phyloP scores from a whole-genome alignment of 2,113 vertebrate genomes.

The Mastomys coucha region DNA sequence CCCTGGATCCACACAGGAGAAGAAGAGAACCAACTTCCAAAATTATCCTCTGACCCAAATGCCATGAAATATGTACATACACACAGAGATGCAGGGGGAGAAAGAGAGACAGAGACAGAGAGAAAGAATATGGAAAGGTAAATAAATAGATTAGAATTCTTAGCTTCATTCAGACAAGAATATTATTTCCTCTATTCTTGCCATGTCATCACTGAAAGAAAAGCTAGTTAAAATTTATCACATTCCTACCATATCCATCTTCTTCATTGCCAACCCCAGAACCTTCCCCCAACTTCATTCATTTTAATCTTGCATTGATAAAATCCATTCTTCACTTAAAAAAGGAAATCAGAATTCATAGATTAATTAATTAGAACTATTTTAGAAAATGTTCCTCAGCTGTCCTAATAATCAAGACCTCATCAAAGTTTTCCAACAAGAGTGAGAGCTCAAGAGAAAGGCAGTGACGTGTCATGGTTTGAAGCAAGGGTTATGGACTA shows the following conservation, averaged over 20 bases:
- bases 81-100: neutral
- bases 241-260: neutral
- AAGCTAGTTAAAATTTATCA: neutral
- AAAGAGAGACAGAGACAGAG: neutral
- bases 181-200: neutral
- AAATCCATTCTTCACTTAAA: neutral
- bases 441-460: neutral
- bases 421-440: conserved; percentile 20
- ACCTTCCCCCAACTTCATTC: neutral
- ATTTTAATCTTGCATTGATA: neutral
- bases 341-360: neutral
- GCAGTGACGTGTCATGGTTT: too few relatives aligned
- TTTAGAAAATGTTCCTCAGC: conserved; percentile 7
- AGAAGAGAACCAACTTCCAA: neutral
- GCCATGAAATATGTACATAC: neutral
- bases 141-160: neutral
- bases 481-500: neutral
- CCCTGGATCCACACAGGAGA: neutral
- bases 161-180: neutral
- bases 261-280: neutral
- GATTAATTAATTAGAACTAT: neutral
- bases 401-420: conserved; percentile 8
- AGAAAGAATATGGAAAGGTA: neutral
- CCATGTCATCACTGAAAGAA: neutral
- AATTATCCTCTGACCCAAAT: neutral